Evolutionary conservation across 2,888 invertebrate genomes (phyloP), one percentile per base, ranked within the genome.

Genomic region (Clanis bilineata): DNA sequence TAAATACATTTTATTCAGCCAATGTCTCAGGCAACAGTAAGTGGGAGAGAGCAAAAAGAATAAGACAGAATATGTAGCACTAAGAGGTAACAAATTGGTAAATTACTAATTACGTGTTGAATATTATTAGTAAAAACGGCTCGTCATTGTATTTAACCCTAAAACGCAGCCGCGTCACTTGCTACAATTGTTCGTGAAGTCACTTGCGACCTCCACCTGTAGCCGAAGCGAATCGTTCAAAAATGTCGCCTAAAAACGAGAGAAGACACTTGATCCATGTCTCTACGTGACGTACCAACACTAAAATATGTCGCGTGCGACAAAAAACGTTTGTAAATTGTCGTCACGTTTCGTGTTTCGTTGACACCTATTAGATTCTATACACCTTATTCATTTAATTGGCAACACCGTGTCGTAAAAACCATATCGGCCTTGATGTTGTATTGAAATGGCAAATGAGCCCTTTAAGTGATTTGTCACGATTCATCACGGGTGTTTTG

Each of bases 161-260:
- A 65, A 66, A 59, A 23, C 60, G 36, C 9, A 36, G 36, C 9
- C 7, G 36, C 36, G 60, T 64, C 58, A 65, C 58, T 51, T 57
- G 39, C 47, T 32, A 70, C 67, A 68, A 64, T 68, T 62, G 62
- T 67, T 79, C 80, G 82, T 82, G 82, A 79, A 73, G 70, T 55
- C 78, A 81, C 80, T 79, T 79, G 81, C 76, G 80, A 85, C 82
- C 83, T 84, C 78, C 82, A 87, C 90, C 86, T 88, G 89, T 80
- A 76, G 60, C 70, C 86, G 84, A 71, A 76, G 71, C 90, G 62
- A 88, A 89, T 88, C 75, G 71, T 71, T 62, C 69, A 75, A 77
- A 80, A 80, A 81, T 72, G 73, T 73, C 72, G 72, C 72, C 65
- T 64, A 68, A 75, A 62, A 76, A 79, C 81, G 83, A 81, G 69